These are phyloP conservation scores for Mus spretus DNA, from an alignment of 2,797 vertebrate species.

Conservation along the genomic window DNA sequence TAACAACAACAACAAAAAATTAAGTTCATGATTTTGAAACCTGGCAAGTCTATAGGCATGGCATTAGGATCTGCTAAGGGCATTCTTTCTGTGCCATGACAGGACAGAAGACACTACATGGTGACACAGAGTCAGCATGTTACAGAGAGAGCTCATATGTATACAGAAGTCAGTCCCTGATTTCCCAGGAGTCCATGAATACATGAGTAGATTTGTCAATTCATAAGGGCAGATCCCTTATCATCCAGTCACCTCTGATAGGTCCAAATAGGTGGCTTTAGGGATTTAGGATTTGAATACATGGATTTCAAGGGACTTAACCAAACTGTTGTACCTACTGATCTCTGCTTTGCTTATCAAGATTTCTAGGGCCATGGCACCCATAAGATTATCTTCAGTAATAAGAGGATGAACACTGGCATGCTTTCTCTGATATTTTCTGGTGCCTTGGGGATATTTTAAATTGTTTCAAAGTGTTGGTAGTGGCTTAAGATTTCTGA, in stretches of 20 bases:
- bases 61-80: background rate
- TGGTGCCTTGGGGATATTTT: background rate
- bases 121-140: background rate
- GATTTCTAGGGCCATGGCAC: background rate
- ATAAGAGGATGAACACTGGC: background rate
- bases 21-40: background rate
- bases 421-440: constrained; percentile 4
- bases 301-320: background rate
- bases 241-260: background rate
- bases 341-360: background rate
- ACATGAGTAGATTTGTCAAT: background rate
- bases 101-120: background rate
- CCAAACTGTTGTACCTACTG: background rate
- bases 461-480: background rate
- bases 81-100: background rate
- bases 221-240: background rate
- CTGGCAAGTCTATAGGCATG: background rate
- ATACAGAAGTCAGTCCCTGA: background rate
- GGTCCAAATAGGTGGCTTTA: background rate
- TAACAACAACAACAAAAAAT: too few species aligned
- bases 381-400: background rate
- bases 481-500: background rate
- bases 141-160: background rate
- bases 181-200: background rate
- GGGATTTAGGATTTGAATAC: background rate